phyloP scores from a whole-genome alignment of 2,888 invertebrate species.

The Drosophila imparisetae region DNA sequence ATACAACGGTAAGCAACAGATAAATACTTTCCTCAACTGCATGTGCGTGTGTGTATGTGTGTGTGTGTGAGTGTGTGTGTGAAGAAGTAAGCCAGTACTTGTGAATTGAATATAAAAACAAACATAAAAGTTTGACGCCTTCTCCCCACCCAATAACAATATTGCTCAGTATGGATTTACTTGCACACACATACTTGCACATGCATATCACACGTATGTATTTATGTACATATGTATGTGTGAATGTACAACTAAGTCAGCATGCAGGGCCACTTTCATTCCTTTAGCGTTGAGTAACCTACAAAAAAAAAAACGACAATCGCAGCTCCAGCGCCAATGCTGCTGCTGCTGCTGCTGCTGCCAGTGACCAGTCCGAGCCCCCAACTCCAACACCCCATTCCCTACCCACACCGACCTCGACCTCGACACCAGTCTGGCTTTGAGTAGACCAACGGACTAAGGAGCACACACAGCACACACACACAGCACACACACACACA shows the following conservation, averaged over 20 bases:
- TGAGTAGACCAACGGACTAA: slow-evolving; percentile 70
- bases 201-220: slow-evolving; percentile 20
- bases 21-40: slow-evolving; percentile 33
- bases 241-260: slow-evolving; percentile 35
- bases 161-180: slow-evolving; percentile 37
- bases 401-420: slow-evolving; percentile 44
- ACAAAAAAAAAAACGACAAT: slow-evolving; percentile 38
- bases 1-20: slow-evolving; percentile 58
- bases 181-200: slow-evolving; percentile 6
- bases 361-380: slow-evolving; percentile 49
- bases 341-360: slow-evolving; percentile 6
- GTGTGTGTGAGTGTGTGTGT: slow-evolving; percentile 1
- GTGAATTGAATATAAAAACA: slow-evolving; percentile 81
- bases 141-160: slow-evolving; percentile 39
- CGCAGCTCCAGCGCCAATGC: slow-evolving; percentile 22
- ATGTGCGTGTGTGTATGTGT: background rate
- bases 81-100: slow-evolving; percentile 44
- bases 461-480: slow-evolving; percentile 69
- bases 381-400: slow-evolving; percentile 36
- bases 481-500: slow-evolving; percentile 61
- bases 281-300: slow-evolving; percentile 47
- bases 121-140: slow-evolving; percentile 78
- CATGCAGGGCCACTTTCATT: slow-evolving; percentile 52
- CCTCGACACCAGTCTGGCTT: slow-evolving; percentile 75
- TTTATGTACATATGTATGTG: slow-evolving; percentile 21